Evolutionary conservation across 2,797 vertebrate genomes (phyloP).

Genomic region (Melanogrammus aeglefinus): DNA sequence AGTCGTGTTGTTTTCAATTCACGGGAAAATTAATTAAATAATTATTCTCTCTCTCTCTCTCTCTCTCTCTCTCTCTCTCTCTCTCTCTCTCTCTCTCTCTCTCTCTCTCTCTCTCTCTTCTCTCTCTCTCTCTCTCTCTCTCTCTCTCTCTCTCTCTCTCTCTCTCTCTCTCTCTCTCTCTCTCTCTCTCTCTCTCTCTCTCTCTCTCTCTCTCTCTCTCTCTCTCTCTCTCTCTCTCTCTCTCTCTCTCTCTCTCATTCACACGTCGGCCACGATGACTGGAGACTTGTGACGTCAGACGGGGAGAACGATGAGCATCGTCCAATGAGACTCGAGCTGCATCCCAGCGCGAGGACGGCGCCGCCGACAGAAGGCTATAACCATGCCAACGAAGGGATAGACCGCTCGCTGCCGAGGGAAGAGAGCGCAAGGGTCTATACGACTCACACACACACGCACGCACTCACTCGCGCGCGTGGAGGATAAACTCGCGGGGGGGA

Average conservation of each 20-base stretch:
- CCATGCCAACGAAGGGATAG: conserved; percentile 71
- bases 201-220: conserved; percentile 16
- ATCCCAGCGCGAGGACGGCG: conserved; percentile 73
- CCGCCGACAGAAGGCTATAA: conserved; percentile 72
- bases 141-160: conserved; percentile 1
- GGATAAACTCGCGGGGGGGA: too few species aligned
- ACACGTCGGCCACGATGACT: conserved; percentile 74
- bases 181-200: too few species aligned
- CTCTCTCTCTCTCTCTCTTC: too few species aligned
- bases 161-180: too few species aligned
- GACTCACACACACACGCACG: too few species aligned
- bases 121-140: conserved; percentile 8
- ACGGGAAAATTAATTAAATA: too few species aligned
- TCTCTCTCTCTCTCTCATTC: conserved; percentile 45
- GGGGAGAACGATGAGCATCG: conserved; percentile 79
- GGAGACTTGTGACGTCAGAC: conserved; percentile 88
- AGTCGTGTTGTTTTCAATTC: too few species aligned
- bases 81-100: conserved; percentile 14
- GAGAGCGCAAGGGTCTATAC: too few species aligned
- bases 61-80: too few species aligned
- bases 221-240: conserved; percentile 11
- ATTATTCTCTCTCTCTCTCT: too few species aligned
- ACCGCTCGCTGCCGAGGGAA: conserved; percentile 12
- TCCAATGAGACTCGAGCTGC: conserved; percentile 76
- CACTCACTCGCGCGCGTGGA: too few species aligned